Conservation (phyloP, 2,888 invertebrate species). For the Ophion ventricosus region DNA sequence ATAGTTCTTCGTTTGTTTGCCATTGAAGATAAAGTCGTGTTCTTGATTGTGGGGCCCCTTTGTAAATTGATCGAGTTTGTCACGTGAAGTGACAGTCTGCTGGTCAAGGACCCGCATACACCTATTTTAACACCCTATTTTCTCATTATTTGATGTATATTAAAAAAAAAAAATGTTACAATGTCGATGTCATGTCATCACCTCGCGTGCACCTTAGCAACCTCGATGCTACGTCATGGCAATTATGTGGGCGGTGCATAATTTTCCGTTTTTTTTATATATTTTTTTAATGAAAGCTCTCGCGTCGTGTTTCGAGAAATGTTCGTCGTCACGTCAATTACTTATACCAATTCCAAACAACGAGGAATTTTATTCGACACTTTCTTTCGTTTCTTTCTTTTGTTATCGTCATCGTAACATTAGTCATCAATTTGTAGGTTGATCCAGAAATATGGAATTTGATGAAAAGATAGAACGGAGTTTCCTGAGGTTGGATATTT, state of each 20-base stretch:
- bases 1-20: slow-evolving; percentile 28
- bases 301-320: slow-evolving; percentile 2
- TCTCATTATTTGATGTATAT: slow-evolving; percentile 42
- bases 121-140: not conserved
- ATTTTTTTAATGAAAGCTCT: slow-evolving; percentile 35
- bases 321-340: slow-evolving; percentile 12
- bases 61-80: slow-evolving; percentile 57
- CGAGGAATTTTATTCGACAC: not conserved
- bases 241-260: slow-evolving; percentile 57
- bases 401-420: not conserved
- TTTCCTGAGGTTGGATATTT: not conserved
- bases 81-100: slow-evolving; percentile 20
- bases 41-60: not conserved
- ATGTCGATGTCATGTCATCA: slow-evolving; percentile 67
- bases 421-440: no score
- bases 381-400: not conserved
- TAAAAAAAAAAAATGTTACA: slow-evolving; percentile 55
- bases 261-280: slow-evolving; percentile 26
- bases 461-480: not conserved
- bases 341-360: slow-evolving; percentile 3
- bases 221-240: slow-evolving; percentile 63
- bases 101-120: slow-evolving; percentile 41
- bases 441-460: not conserved
- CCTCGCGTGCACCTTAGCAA: slow-evolving; percentile 25
- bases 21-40: slow-evolving; percentile 2